Evolutionary conservation across 2,113 vertebrate species (phyloP), one percentile per base, ranked within the genome.

Genomic region (Trematomus loennbergii): DNA sequence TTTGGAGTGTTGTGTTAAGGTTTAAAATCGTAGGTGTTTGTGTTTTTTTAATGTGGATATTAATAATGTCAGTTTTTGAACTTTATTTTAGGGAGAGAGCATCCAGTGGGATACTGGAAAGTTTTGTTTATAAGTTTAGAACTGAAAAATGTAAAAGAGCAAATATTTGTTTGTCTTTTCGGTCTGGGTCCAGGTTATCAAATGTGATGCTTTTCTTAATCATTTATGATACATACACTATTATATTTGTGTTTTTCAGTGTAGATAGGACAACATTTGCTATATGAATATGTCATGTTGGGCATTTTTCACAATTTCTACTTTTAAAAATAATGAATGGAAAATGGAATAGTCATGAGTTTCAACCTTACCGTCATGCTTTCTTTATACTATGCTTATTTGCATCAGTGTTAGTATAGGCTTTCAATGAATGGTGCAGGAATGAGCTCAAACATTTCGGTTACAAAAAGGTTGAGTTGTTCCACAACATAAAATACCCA

Each of bases 1-100:
- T 84, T 88, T 84, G 73, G 72, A 81, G 67, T 78, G 66, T 72
- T 79, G 81, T 86, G 62, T 9, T 81, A 72, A 82, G 78, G 64
- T 69, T 77, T 64, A 22, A 82, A 84, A 79, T 53, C 12, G 71
- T 76, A 80, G 85, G 79, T 82, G 82, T 83, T 76, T 67, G 72
- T 54, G 60, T 69, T 85, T 77, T 84, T 79, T 57, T 72, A 58
- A 83, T 81, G 45, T 54, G 59, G 69, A 75, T 73, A 59, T 72
- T 77, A 57, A 33, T 46, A 33, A 62, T 74, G 73, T 78, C 25
- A 69, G 20, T 69, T 78, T 70, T 66, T 77, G 68, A 75, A 40
- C 52, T 81, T 75, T 3, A 52, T 80, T 33, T 33, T 78, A 50
- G 40, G 54, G 53, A 15, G 9, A 36, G 36, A 17, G 7, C 7